Evolutionary conservation across 2,888 invertebrate genomes (phyloP).

Genomic region (Patella depressa): DNA sequence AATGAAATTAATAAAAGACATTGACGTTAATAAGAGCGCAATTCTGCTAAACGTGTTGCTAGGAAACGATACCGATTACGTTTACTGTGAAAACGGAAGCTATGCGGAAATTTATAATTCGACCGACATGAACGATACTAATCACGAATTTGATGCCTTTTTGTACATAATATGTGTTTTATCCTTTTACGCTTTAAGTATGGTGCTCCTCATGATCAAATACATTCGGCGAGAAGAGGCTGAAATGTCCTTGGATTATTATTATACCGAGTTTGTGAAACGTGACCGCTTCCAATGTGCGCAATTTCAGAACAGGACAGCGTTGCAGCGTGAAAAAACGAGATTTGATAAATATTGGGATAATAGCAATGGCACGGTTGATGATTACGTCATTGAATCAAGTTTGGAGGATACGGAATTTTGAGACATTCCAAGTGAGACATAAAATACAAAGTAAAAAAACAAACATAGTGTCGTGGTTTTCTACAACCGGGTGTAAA

Average conservation of each 20-base stretch:
- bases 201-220: conserved; percentile 59
- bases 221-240: conserved; percentile 58
- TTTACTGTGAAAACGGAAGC: conserved; percentile 17
- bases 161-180: conserved; percentile 59
- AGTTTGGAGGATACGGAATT: background rate
- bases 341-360: background rate
- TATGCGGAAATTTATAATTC: background rate
- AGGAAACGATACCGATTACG: background rate
- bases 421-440: too few species aligned
- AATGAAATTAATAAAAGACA: background rate
- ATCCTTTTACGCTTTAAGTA: conserved; percentile 57
- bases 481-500: too few species aligned
- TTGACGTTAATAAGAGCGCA: background rate
- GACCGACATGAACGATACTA: background rate
- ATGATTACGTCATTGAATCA: background rate
- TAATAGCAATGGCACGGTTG: background rate
- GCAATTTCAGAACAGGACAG: conserved; percentile 33
- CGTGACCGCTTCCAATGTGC: conserved; percentile 46
- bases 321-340: conserved; percentile 24
- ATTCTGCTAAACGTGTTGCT: background rate
- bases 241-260: conserved; percentile 52
- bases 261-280: conserved; percentile 58
- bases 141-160: conserved; percentile 47
- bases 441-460: too few species aligned
- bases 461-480: too few species aligned